These are phyloP conservation scores for Seira ritae DNA, from an alignment of 2,888 invertebrate genomes.

Conservation along the genomic window DNA sequence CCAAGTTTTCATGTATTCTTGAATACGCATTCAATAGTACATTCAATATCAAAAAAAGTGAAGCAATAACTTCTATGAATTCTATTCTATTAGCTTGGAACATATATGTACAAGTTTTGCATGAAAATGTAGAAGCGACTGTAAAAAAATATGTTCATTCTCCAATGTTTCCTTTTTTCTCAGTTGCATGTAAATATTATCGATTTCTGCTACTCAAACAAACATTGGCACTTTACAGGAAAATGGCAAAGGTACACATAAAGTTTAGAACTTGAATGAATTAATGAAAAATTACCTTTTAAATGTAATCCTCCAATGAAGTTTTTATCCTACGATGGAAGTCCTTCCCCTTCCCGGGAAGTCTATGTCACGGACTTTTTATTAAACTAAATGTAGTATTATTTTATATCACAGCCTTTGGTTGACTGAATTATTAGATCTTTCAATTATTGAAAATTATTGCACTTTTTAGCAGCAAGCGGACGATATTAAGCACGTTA, in stretches of 20 bases:
- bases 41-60: not conserved
- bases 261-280: slow-evolving; percentile 9
- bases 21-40: slow-evolving; percentile 9
- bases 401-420: not conserved
- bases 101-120: slow-evolving; percentile 11
- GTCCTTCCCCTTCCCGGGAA: too few species aligned
- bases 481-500: not conserved
- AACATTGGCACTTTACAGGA: not conserved
- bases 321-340: too few species aligned
- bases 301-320: not conserved
- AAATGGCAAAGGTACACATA: slow-evolving; percentile 6
- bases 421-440: not conserved
- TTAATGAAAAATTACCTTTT: slow-evolving; percentile 22
- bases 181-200: slow-evolving; percentile 22
- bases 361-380: too few species aligned
- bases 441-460: slow-evolving; percentile 9
- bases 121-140: not conserved
- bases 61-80: not conserved
- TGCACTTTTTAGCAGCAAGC: not conserved
- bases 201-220: slow-evolving; percentile 17
- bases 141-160: not conserved
- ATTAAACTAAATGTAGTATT: not conserved
- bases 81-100: not conserved
- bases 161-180: not conserved
- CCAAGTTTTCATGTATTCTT: slow-evolving; percentile 28